phyloP scores from a whole-genome alignment of 64 coral and sea anemone genomes.

The Orbicella faveolata region DNA sequence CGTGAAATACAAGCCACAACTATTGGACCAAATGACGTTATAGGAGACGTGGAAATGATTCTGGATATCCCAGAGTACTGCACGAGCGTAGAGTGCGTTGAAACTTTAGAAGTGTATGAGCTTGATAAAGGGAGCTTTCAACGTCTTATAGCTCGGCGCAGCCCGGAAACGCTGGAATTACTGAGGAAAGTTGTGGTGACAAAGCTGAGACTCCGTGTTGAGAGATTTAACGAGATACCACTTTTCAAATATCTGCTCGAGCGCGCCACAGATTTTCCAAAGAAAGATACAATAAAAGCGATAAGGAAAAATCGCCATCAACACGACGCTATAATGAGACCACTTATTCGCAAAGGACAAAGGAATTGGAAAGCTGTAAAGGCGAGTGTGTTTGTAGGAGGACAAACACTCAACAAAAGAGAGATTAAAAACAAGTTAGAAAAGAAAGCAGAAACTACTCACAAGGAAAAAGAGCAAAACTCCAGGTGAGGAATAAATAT shows the following conservation, averaged over 20 bases:
- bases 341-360: not conserved
- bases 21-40: constrained; percentile 81
- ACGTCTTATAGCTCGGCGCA: constrained; percentile 60
- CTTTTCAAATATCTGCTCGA: constrained; percentile 61
- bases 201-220: constrained; percentile 54
- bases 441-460: not conserved
- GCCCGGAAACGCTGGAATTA: constrained; percentile 56
- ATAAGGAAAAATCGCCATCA: not conserved
- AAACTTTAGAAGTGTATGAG: constrained; percentile 77
- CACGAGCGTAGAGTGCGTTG: constrained; percentile 70
- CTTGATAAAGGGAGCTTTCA: constrained; percentile 82
- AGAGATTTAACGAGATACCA: constrained; percentile 57
- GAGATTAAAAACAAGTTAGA: not conserved
- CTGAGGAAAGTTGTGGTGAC: constrained; percentile 56
- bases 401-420: not conserved
- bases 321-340: not conserved
- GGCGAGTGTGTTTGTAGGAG: not conserved
- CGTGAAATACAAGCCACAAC: constrained; percentile 62
- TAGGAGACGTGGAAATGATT: constrained; percentile 78
- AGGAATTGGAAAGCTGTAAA: not conserved
- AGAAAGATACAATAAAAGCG: not conserved
- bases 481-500: not conserved
- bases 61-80: constrained; percentile 70
- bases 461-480: not conserved
- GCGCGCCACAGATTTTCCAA: constrained; percentile 2